Evolutionary conservation across 2,888 invertebrate species (phyloP), one percentile per base, ranked within the genome.

Genomic region (Acleris cristana): DNA sequence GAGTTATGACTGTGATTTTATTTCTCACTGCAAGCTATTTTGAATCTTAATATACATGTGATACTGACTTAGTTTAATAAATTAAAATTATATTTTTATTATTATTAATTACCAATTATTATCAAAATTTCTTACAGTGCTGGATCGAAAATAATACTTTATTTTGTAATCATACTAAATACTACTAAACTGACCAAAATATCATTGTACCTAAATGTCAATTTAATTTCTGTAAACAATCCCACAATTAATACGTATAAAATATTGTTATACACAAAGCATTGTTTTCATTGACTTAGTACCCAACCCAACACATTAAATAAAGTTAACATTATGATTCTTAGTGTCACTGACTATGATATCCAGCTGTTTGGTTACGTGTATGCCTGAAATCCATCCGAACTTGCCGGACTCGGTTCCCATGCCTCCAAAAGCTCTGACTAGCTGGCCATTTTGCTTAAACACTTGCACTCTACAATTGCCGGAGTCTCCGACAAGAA

Each of bases 401-500:
- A 95, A 95, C 72, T 93, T 93, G 1, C 94, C 91, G 1, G 88
- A 82, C 58, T 88, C 88, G 0, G 80, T 85, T 26, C 90, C 94
- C 21, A 86, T 74, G 0, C 92, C 91, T 0, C 96, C 96, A 76
- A 96, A 95, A 21, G 94, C 94, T 71, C 95, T 92, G 5, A 96
- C 94, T 65, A 95, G 93, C 64, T 94, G 93, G 5, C 97, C 96
- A 66, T 95, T 94, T 0, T 95, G 94, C 68, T 95, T 94, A 80
- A 96, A 97, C 10, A 97, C 94, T 83, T 97, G 96, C 0, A 96
- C 92, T 6, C 97, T 90, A 49, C 95, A 95, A 79, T 97, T 97
- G 0, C 96, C 97, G 0, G 96, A 95, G 80, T 97, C 97, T 0
- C 96, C 97, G 0, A 97, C 96, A 1, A 96, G 86, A 49, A 97